These are phyloP conservation scores for Alectoris magna DNA, from an alignment of 2,797 vertebrate species.

Conservation along the genomic window DNA sequence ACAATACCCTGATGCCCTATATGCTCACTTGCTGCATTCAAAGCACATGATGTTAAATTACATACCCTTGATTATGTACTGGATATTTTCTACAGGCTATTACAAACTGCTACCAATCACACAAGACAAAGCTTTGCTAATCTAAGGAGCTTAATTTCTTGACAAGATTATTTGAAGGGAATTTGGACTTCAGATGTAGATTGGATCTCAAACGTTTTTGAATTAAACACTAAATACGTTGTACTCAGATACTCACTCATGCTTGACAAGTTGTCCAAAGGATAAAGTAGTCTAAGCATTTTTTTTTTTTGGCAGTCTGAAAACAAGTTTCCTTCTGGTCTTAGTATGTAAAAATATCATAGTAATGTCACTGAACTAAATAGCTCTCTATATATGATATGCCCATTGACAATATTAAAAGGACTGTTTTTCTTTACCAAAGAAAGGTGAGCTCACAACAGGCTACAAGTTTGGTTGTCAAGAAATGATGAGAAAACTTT, in stretches of 20 bases:
- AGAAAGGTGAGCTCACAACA: background rate
- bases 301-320: background rate
- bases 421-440: background rate
- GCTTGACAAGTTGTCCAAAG: background rate
- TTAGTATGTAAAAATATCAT: background rate
- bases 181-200: background rate
- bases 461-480: background rate
- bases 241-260: background rate
- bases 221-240: background rate
- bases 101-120: background rate
- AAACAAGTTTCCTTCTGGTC: background rate
- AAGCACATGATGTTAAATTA: background rate
- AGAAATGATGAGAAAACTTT: background rate
- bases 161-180: background rate
- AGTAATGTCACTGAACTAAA: background rate
- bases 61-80: background rate
- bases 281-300: background rate
- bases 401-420: background rate
- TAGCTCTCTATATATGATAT: background rate
- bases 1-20: background rate
- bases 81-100: background rate
- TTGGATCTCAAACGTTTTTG: background rate
- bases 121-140: background rate
- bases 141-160: background rate
- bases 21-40: background rate